Conservation (phyloP, 1,140 invertebrate genomes). For the Cotesia glomerata region DNA sequence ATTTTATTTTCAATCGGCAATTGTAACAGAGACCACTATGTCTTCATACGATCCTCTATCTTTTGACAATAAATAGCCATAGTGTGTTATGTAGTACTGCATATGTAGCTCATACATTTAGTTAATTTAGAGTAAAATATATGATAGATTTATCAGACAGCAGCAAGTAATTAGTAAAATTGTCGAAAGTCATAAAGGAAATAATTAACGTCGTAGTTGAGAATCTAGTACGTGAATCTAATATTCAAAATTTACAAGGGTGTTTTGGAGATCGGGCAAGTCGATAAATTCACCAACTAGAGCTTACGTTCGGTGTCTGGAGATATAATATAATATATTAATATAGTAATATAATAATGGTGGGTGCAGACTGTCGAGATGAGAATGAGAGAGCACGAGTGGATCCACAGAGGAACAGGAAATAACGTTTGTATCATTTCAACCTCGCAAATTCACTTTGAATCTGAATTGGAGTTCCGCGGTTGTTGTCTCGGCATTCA, state of each 20-base stretch:
- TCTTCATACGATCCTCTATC: neutral
- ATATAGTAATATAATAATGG: neutral
- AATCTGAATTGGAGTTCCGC: slow-evolving; percentile 27
- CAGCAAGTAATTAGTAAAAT: slow-evolving; percentile 16
- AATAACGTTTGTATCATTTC: slow-evolving; percentile 19
- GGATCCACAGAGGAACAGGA: neutral
- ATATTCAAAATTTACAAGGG: slow-evolving; percentile 29
- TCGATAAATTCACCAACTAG: slow-evolving; percentile 23
- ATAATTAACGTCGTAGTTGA: slow-evolving; percentile 1
- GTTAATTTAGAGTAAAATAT: neutral
- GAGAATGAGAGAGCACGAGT: neutral
- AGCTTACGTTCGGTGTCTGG: slow-evolving; percentile 20
- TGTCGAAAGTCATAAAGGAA: slow-evolving; percentile 6
- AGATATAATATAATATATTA: neutral
- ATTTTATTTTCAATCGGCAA: neutral
- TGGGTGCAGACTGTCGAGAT: neutral
- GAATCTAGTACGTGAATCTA: slow-evolving; percentile 26
- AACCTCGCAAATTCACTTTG: slow-evolving; percentile 19
- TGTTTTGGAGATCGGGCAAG: neutral
- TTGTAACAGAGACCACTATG: neutral
- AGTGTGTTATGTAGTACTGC: no score
- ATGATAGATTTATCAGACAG: slow-evolving; percentile 1
- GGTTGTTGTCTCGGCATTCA: slow-evolving; percentile 32
- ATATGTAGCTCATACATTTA: neutral
- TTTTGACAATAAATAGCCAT: neutral